Conservation (phyloP, 2,888 invertebrate species). For the Platerodrilus igneus region DNA sequence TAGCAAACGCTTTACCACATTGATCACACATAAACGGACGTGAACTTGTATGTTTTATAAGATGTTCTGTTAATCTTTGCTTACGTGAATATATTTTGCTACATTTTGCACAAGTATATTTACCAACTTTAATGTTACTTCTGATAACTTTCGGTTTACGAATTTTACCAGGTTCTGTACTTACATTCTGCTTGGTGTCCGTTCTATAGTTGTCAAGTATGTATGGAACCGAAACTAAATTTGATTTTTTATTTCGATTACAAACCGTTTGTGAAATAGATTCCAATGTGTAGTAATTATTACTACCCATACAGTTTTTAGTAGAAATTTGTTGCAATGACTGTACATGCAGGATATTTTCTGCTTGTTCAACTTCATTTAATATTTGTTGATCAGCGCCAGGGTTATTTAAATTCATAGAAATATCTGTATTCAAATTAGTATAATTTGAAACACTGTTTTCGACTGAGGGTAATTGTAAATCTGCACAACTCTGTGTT, state of each 20-base stretch:
- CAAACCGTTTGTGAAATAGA: slow-evolving; percentile 10
- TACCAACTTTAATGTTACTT: background rate
- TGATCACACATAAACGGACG: slow-evolving; percentile 41
- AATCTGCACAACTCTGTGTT: slow-evolving; percentile 13
- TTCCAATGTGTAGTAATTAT: no score
- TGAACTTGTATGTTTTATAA: slow-evolving; percentile 41
- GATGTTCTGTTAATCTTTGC: slow-evolving; percentile 42
- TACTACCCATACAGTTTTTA: no score
- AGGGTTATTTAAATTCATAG: background rate
- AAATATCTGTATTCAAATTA: slow-evolving; percentile 2
- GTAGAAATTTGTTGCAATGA: no score
- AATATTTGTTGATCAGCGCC: slow-evolving; percentile 12
- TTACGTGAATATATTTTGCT: slow-evolving; percentile 40
- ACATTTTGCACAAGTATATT: slow-evolving; percentile 30
- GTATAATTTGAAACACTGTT: background rate
- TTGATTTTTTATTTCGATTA: slow-evolving; percentile 5
- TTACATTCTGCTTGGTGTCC: no score
- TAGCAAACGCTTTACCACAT: slow-evolving; percentile 42
- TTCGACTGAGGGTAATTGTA: slow-evolving; percentile 2
- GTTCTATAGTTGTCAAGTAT: no score
- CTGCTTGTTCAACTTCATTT: slow-evolving; percentile 15
- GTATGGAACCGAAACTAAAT: no score
- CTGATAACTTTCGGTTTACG: background rate
- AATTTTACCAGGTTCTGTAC: no score
- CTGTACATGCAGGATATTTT: no score